phyloP scores from a whole-genome alignment of 2,888 invertebrate genomes.

The Encarsia formosa region DNA sequence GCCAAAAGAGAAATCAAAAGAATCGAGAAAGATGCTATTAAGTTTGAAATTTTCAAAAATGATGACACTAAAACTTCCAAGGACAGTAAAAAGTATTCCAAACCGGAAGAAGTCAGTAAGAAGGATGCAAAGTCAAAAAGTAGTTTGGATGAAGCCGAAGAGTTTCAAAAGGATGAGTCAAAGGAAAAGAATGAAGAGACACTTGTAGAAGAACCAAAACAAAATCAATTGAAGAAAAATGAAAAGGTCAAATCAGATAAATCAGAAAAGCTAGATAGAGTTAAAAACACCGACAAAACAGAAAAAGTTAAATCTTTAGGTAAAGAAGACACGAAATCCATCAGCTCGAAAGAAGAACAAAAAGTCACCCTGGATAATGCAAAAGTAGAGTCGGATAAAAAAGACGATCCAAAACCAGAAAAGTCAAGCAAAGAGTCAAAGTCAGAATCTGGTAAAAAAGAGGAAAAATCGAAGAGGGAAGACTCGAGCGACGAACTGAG shows the following conservation, averaged over 20 bases:
- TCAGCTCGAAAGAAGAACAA: too few relatives aligned
- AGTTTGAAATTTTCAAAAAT: constrained; percentile 9
- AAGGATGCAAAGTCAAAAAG: constrained; percentile 12
- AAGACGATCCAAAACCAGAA: constrained; percentile 25
- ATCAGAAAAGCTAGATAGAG: too few relatives aligned
- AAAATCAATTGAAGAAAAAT: constrained; percentile 20
- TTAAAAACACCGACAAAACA: too few relatives aligned
- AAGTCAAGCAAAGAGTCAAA: constrained; percentile 27
- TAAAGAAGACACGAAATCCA: too few relatives aligned
- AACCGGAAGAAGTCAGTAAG: constrained; percentile 12
- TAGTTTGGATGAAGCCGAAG: constrained; percentile 4
- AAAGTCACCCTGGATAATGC: too few relatives aligned
- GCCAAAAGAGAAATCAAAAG: background rate
- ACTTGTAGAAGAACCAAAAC: constrained; percentile 10
- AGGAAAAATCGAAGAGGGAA: constrained; percentile 28
- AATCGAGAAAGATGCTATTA: background rate
- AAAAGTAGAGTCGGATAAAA: constrained; percentile 20
- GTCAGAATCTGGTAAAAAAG: constrained; percentile 23
- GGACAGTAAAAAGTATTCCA: constrained; percentile 14
- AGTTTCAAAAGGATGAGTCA: constrained; percentile 5
- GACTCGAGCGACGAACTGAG: constrained; percentile 27
- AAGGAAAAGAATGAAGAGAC: background rate
- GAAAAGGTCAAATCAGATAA: too few relatives aligned
- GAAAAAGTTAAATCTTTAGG: too few relatives aligned
- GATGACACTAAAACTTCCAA: constrained; percentile 17